Conservation (phyloP, 2,888 invertebrate species). For the Anagyrus pseudococci region DNA sequence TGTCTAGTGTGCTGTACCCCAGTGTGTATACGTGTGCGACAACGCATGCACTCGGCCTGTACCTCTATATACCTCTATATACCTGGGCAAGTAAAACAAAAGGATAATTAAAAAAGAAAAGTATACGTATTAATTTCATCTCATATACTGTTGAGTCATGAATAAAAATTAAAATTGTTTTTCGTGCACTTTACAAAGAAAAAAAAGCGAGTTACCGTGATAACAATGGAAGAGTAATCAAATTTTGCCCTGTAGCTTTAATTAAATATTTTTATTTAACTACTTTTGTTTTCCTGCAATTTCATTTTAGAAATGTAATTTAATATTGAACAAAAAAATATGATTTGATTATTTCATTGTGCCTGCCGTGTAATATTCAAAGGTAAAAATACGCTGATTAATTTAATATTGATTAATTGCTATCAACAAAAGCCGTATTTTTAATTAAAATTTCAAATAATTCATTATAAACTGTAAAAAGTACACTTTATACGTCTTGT, state of each 20-base stretch:
- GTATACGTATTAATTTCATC: conserved; percentile 16
- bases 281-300: background rate
- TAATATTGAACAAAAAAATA: no score
- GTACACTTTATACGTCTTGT: no score
- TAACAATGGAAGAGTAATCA: background rate
- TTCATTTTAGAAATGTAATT: no score
- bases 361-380: no score
- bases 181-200: conserved; percentile 1
- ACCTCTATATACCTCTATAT: no score
- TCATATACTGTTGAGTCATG: background rate
- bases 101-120: conserved; percentile 16
- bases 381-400: no score
- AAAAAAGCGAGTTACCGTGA: background rate
- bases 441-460: no score
- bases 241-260: background rate
- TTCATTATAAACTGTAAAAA: no score
- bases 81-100: conserved; percentile 4
- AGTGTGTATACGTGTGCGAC: background rate
- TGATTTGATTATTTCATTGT: no score
- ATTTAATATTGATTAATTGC: no score
- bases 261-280: conserved; percentile 1
- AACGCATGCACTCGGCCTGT: background rate
- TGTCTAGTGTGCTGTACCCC: background rate
- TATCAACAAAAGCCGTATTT: no score
- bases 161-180: background rate